These are phyloP conservation scores for Argyresthia goedartella DNA, from an alignment of 2,888 invertebrate species.

Conservation along the genomic window DNA sequence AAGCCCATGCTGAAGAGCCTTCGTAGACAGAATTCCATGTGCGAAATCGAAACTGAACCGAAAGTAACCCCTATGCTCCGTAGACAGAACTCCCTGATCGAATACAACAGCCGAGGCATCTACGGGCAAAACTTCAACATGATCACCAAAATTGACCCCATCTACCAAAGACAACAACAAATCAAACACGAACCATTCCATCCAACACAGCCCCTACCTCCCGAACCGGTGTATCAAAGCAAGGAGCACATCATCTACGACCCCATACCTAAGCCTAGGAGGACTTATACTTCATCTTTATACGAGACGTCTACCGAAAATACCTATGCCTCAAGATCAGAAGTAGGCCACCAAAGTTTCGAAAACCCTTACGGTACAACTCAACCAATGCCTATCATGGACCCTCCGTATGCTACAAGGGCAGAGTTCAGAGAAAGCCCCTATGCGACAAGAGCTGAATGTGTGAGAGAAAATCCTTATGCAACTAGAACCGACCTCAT, in stretches of 20 bases:
- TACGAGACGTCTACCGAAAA: constrained; percentile 61
- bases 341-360: constrained; percentile 53
- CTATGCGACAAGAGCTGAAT: constrained; percentile 31
- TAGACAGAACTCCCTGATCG: constrained; percentile 66
- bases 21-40: constrained; percentile 62
- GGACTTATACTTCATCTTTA: constrained; percentile 53
- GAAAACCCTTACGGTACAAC: constrained; percentile 57
- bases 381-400: constrained; percentile 48
- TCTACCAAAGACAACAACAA: constrained; percentile 68
- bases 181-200: constrained; percentile 63
- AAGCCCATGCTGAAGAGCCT: constrained; percentile 50
- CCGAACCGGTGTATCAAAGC: constrained; percentile 65
- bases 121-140: constrained; percentile 65
- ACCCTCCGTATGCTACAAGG: constrained; percentile 32
- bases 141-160: constrained; percentile 69
- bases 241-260: constrained; percentile 63
- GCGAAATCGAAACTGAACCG: constrained; percentile 67
- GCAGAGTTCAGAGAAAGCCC: constrained; percentile 6
- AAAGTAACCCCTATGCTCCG: constrained; percentile 66
- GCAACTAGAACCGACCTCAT: constrained; percentile 7
- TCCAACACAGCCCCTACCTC: constrained; percentile 64
- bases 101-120: constrained; percentile 60
- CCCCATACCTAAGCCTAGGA: constrained; percentile 62
- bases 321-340: constrained; percentile 50
- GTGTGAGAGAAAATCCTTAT: constrained; percentile 11